Base-by-base conservation (phyloP, 2,797 vertebrate species). In the Danionella dracula region DNA sequence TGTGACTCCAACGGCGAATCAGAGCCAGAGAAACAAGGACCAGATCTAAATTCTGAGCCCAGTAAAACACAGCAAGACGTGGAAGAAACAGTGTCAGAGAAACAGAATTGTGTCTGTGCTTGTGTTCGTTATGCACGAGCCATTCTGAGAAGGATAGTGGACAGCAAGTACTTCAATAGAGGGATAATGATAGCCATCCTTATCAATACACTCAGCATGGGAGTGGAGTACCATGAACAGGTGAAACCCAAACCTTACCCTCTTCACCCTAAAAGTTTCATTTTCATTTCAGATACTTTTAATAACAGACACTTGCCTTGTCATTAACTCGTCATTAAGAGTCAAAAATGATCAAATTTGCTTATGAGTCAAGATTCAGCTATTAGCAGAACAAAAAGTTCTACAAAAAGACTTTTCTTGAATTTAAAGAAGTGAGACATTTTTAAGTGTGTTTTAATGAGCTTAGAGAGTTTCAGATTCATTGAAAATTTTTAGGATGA, bases 131-230 rank as follows among this genome's bases (percentile, higher is more conserved):
- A 66, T 21, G n/a, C 37, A 13, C 45, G 68, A 45, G 34, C 1
- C 37, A 44, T 76, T 20, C 44, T 76, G 55, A 71, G 23, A 50
- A 58, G 88, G 73, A 91, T 97, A 0, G 96, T 97, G 72, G 92
- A 91, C 66, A 99, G 96, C 92, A 94, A 94, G 81, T 99, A 99
- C 78, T 99, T 99, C 88, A 97, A 85, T 88, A 89, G 94, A 0
- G 96, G 96, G 16, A 98, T 99, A 78, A 98, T 99, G 96, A 92
- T 92, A 11, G 94, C 96, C 69, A 99, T 99, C 75, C 91, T 99
- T 27, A 92, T 98, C 80, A 99, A 99, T 81, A 97, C 95, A 0
- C 84, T 99, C 76, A 97, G 95, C 67, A 99, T 99, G 96, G 95
- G 96, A 7, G 92, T 99, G 2, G 95, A 99, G 83, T 94, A 94